Percentiles rank a stretch among this genome's conserved stretches.
Conservation (phyloP, 1,140 invertebrate species). For the Globodera ellingtonae region DNA sequence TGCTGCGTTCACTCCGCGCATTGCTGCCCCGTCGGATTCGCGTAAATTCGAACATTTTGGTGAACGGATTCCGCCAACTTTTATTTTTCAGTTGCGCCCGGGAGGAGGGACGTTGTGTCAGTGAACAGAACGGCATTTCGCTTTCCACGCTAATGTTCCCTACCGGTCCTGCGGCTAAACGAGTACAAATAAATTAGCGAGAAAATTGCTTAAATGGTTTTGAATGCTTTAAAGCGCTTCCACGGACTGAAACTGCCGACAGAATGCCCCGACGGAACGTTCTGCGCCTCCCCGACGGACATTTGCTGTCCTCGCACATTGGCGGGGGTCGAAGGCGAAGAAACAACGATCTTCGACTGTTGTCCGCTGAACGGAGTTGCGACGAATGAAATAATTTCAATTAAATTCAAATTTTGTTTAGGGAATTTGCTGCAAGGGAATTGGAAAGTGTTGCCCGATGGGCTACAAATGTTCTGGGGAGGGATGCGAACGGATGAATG, state of each 20-base stretch:
- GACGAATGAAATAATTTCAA: neutral
- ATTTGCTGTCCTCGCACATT: slow-evolving; percentile 16
- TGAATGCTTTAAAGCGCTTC: slow-evolving; percentile 4
- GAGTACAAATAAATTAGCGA: neutral
- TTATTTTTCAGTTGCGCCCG: slow-evolving; percentile 4
- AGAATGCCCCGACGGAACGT: slow-evolving; percentile 15
- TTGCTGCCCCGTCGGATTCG: slow-evolving; percentile 25
- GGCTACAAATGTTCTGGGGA: slow-evolving; percentile 14
- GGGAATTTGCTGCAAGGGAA: slow-evolving; percentile 14
- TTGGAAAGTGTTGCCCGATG: slow-evolving; percentile 19
- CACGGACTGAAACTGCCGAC: neutral
- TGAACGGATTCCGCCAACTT: too few relatives aligned
- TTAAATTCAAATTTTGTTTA: slow-evolving; percentile 8
- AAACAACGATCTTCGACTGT: slow-evolving; percentile 3
- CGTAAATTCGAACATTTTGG: neutral
- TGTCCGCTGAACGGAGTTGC: slow-evolving; percentile 8
- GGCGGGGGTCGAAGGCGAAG: neutral
- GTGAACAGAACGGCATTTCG: slow-evolving; percentile 24
- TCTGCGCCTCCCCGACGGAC: slow-evolving; percentile 2
- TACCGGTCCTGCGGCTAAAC: neutral
- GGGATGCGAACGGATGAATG: slow-evolving; percentile 13
- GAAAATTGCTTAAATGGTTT: neutral
- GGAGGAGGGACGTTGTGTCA: slow-evolving; percentile 13
- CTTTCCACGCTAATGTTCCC: neutral
- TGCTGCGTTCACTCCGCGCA: slow-evolving; percentile 15